Percentiles rank a stretch among this genome's conserved stretches.
phyloP scores from a whole-genome alignment of 37 sponge, comb jelly and placozoan species.

The Eunapius fragilis region DNA sequence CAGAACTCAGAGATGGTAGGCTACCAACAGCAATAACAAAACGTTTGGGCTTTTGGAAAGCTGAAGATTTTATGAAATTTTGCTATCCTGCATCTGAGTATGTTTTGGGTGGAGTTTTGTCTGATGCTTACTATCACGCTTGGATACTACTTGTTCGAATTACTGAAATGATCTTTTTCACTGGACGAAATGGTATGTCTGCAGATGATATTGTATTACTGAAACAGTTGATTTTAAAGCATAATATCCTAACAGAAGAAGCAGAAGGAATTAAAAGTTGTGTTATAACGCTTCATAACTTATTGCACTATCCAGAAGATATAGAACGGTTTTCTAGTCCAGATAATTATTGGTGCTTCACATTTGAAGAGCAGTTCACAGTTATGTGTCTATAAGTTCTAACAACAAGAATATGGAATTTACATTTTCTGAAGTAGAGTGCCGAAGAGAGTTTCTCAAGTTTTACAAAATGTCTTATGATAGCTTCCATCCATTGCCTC shows the following conservation, averaged over 20 bases:
- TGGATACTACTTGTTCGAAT: constrained; percentile 37
- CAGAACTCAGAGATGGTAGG: constrained; percentile 50
- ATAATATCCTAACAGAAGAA: constrained; percentile 36
- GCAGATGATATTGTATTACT: constrained; percentile 7
- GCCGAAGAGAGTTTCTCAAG: constrained; percentile 34
- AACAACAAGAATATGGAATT: constrained; percentile 30
- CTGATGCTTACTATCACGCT: constrained; percentile 14
- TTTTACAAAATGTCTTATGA: background rate
- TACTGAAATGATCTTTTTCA: constrained; percentile 25
- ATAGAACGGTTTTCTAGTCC: constrained; percentile 39
- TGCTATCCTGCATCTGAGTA: constrained; percentile 38
- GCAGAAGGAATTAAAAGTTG: constrained; percentile 37
- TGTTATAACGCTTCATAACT: constrained; percentile 26
- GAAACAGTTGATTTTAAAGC: constrained; percentile 24
- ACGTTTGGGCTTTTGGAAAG: constrained; percentile 46
- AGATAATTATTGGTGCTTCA: constrained; percentile 55
- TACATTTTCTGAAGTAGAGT: constrained; percentile 38
- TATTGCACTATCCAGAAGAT: constrained; percentile 33
- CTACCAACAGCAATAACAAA: constrained; percentile 24
- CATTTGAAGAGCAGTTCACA: constrained; percentile 40
- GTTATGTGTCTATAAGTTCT: constrained; percentile 21
- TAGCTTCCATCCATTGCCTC: background rate
- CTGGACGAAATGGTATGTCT: constrained; percentile 25
- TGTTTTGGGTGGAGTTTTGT: constrained; percentile 18
- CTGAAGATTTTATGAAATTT: constrained; percentile 47